phyloP scores from a whole-genome alignment of 2,797 vertebrate species.

The Tragelaphus oryx region DNA sequence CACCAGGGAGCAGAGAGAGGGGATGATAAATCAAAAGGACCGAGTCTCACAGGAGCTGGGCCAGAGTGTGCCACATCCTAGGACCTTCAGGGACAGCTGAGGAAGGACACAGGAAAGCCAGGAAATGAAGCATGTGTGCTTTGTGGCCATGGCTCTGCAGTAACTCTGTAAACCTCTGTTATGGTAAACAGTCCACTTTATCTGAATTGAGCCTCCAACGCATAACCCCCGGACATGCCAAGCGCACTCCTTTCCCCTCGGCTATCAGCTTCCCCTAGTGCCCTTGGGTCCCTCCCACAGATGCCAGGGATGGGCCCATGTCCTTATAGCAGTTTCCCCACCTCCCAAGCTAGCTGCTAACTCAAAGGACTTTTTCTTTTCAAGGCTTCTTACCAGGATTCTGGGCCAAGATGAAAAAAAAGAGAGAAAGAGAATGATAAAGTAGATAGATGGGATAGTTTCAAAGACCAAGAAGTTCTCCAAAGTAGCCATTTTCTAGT shows the following conservation, averaged over 20 bases:
- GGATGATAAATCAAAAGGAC: neutral
- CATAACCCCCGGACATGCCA: neutral
- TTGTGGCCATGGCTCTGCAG: neutral
- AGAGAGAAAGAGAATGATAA: neutral
- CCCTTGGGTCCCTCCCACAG: neutral
- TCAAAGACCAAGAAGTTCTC: constrained; percentile 1
- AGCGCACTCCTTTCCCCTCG: neutral
- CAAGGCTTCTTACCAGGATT: neutral
- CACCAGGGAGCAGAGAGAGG: neutral
- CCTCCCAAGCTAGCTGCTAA: neutral
- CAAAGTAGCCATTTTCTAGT: neutral
- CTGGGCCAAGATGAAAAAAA: neutral
- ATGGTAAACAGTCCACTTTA: neutral
- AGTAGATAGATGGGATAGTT: neutral
- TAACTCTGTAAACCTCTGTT: neutral
- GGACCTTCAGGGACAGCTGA: neutral
- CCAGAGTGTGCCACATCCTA: neutral
- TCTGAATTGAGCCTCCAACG: neutral
- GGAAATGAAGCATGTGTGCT: neutral
- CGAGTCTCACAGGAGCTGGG: neutral
- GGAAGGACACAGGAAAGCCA: neutral
- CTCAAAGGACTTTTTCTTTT: neutral
- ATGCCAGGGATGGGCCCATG: neutral
- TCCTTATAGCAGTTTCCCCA: neutral
- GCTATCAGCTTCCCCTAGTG: neutral